These are phyloP conservation scores for Oryzias javanicus DNA, from an alignment of 2,113 vertebrate species.

Conservation along the genomic window DNA sequence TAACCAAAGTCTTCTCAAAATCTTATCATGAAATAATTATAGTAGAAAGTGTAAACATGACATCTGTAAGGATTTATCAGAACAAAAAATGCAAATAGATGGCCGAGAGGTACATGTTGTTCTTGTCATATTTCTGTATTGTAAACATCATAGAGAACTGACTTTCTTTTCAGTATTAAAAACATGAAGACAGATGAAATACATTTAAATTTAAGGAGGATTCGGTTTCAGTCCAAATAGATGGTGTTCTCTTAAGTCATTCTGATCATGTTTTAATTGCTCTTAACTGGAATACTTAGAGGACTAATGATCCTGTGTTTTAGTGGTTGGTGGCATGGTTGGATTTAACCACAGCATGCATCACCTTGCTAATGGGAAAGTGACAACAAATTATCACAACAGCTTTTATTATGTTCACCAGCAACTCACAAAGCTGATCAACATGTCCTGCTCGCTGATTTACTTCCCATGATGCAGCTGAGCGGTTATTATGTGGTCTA, in stretches of 20 bases:
- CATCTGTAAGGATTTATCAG: too few species aligned
- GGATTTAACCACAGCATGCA: constrained; percentile 41
- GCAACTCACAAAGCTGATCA: constrained; percentile 6
- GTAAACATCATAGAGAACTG: too few species aligned
- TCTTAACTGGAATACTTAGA: neutral
- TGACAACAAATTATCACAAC: constrained; percentile 26
- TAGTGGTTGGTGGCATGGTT: constrained; percentile 12
- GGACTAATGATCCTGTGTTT: constrained; percentile 4
- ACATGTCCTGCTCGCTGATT: neutral
- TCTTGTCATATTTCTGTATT: too few species aligned
- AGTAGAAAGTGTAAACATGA: too few species aligned
- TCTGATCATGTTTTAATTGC: neutral
- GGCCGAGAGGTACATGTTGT: too few species aligned
- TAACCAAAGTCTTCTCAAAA: too few species aligned
- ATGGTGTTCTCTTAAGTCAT: neutral
- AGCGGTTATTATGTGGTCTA: neutral
- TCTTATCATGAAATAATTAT: too few species aligned
- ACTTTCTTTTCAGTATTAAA: neutral
- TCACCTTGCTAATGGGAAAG: constrained; percentile 17
- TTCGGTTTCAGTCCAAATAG: neutral
- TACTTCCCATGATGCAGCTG: neutral
- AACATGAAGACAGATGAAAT: neutral
- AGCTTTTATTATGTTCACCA: constrained; percentile 11
- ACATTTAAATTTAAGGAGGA: too few species aligned
- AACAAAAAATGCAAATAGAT: too few species aligned